A percentile compares a stretch with the other conserved stretches of the same genome.
phyloP scores from a whole-genome alignment of 2,888 invertebrate genomes.

The Melanophora roralis region DNA sequence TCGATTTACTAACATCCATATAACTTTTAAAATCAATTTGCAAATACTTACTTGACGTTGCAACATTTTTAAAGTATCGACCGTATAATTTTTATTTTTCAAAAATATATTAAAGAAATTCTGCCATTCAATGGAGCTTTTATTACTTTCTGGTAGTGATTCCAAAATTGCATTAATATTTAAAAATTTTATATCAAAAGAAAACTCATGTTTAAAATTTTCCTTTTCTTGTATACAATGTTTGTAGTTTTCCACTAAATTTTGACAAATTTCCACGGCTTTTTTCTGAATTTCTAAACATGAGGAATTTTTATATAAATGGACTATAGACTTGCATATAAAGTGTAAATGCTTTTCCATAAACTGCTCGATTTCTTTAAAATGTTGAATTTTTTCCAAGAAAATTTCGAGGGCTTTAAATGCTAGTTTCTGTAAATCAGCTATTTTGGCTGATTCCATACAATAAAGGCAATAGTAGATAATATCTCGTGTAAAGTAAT shows the following conservation, averaged over 20 bases:
- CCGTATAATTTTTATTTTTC: conserved; percentile 20
- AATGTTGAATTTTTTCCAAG: conserved; percentile 7
- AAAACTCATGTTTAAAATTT: conserved; percentile 67
- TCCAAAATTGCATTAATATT: conserved; percentile 61
- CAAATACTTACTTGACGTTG: conserved; percentile 40
- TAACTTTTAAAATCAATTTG: no score
- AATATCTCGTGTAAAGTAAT: conserved; percentile 70
- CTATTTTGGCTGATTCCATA: conserved; percentile 8
- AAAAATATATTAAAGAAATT: conserved; percentile 21
- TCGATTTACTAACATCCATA: no score
- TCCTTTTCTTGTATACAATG: conserved; percentile 60
- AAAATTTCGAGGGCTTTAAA: conserved; percentile 42
- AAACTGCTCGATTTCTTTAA: conserved; percentile 39
- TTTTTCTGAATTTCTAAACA: conserved; percentile 58
- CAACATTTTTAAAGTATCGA: conserved; percentile 33
- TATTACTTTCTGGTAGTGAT: conserved; percentile 2
- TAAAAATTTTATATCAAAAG: conserved; percentile 61
- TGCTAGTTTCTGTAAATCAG: conserved; percentile 22
- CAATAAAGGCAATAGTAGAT: conserved; percentile 68
- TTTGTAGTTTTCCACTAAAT: conserved; percentile 62
- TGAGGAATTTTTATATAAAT: conserved; percentile 45
- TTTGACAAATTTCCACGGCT: conserved; percentile 59
- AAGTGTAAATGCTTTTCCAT: conserved; percentile 65
- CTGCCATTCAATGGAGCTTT: conserved; percentile 1
- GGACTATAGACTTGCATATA: conserved; percentile 67